Evolutionary conservation across 2,888 invertebrate genomes (phyloP).

Genomic region (Phaedon cochleariae): DNA sequence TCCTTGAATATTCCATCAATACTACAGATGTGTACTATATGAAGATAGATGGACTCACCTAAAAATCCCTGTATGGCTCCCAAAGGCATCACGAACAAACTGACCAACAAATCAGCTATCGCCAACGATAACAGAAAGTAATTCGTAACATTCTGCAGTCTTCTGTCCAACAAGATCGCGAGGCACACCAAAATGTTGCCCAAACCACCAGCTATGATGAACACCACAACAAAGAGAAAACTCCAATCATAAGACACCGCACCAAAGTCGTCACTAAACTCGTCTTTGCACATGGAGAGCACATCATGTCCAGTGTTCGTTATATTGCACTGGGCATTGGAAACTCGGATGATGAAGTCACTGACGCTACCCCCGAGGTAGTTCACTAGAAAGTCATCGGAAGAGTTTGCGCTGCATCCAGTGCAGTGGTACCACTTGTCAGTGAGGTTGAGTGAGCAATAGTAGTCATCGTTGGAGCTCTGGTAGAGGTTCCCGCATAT

Average conservation of each 20-base stretch:
- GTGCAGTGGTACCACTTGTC: constrained; percentile 42
- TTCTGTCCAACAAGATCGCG: constrained; percentile 88
- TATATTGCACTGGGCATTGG: constrained; percentile 46
- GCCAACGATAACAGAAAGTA: constrained; percentile 94
- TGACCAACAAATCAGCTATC: constrained; percentile 92
- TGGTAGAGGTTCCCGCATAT: constrained; percentile 43
- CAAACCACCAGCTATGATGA: constrained; percentile 87
- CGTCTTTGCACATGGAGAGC: constrained; percentile 50
- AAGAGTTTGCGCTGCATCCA: constrained; percentile 44
- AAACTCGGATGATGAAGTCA: constrained; percentile 46
- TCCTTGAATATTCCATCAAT: too few relatives aligned
- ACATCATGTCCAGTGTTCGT: constrained; percentile 48
- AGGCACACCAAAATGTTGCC: constrained; percentile 94
- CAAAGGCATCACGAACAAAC: constrained; percentile 94
- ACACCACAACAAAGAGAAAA: constrained; percentile 83
- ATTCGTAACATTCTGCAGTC: constrained; percentile 94
- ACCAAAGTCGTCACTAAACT: constrained; percentile 35
- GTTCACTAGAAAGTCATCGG: constrained; percentile 36
- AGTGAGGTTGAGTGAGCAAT: constrained; percentile 45
- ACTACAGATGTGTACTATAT: too few relatives aligned
- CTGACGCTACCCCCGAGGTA: constrained; percentile 42
- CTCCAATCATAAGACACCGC: constrained; percentile 75
- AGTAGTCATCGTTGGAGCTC: constrained; percentile 45
- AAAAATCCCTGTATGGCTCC: constrained; percentile 93
- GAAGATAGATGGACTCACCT: constrained; percentile 78